Evolutionary conservation across 2,797 vertebrate species (phyloP), one percentile per base, ranked within the genome.

Genomic region (Craterocephalus amniculus): DNA sequence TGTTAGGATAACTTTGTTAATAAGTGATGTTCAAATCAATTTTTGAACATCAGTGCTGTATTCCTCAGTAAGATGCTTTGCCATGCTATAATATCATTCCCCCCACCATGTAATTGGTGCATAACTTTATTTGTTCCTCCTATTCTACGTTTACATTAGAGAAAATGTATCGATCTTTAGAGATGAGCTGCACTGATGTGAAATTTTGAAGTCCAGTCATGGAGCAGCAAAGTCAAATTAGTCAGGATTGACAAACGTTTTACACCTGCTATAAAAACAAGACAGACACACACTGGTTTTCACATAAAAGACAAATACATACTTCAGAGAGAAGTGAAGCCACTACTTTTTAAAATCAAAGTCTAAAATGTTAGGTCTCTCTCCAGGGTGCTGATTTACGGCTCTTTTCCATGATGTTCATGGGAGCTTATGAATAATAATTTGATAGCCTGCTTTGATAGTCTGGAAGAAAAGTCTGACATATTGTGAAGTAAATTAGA

Each of bases 11-110:
- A 16, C 45, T 76, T 26, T 34, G 61, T 36, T 68, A 83, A 70
- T 71, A 69, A 78, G 60, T 78, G 43, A 78, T 81, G 81, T 71
- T 48, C 29, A 76, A 64, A 77, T 81, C 26, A 75, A 81, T 57
- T 70, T 68, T 72, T 80, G 60, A 56, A 74, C 64, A 81, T 81
- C 64, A 80, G 66, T 54, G 36, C 62, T 68, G 32, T 24, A 29
- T 63, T 78, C 74, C 40, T 62, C 57, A 70, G 32, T 77, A 61
- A 78, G 67, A 67, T 67, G 76, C 69, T 86, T 74, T 83, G 35
- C 69, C 67, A 73, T 63, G 48, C 68, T 78, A 38, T 78, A 62
- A 83, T 76, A 75, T 76, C 1, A 78, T 72, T 66, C 71, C 29
- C n/a, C 34, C n/a, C 34, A 40, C 26, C 31, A 67, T 56, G 35